phyloP scores from a whole-genome alignment of 2,797 vertebrate genomes.

The Arnoldichthys spilopterus region DNA sequence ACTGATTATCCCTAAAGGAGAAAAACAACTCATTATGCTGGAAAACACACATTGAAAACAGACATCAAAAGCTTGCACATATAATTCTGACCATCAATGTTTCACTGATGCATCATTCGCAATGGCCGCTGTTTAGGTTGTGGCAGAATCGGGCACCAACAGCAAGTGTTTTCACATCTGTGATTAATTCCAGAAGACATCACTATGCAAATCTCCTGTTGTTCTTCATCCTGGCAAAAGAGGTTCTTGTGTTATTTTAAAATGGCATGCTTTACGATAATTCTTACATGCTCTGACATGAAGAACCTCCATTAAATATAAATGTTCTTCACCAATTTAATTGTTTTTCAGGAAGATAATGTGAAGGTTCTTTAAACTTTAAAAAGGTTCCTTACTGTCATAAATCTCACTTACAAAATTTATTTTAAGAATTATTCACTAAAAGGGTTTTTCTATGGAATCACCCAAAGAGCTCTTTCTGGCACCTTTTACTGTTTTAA shows the following conservation, averaged over 20 bases:
- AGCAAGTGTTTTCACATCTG: constrained; percentile 62
- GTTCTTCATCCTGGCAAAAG: constrained; percentile 5
- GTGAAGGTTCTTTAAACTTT: too few species aligned
- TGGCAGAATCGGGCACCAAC: constrained; percentile 44
- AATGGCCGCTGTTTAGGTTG: constrained; percentile 39
- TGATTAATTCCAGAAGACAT: constrained; percentile 47
- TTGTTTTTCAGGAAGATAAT: too few species aligned
- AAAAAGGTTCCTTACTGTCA: too few species aligned
- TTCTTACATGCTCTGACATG: background rate
- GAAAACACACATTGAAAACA: constrained; percentile 42
- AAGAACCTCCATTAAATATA: too few species aligned
- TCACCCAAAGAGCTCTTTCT: too few species aligned
- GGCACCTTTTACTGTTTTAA: too few species aligned
- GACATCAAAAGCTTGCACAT: constrained; percentile 23
- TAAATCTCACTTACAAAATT: too few species aligned
- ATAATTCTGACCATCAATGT: constrained; percentile 26
- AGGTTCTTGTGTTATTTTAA: constrained; percentile 14
- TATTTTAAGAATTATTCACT: too few species aligned
- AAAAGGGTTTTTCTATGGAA: too few species aligned
- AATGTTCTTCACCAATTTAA: too few species aligned
- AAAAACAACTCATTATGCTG: constrained; percentile 36
- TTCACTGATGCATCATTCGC: constrained; percentile 18
- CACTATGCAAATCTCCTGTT: background rate
- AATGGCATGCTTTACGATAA: background rate
- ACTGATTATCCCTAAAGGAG: constrained; percentile 40